These are phyloP conservation scores for Gavialis gangeticus DNA, from an alignment of 2,113 vertebrate species.

Conservation along the genomic window DNA sequence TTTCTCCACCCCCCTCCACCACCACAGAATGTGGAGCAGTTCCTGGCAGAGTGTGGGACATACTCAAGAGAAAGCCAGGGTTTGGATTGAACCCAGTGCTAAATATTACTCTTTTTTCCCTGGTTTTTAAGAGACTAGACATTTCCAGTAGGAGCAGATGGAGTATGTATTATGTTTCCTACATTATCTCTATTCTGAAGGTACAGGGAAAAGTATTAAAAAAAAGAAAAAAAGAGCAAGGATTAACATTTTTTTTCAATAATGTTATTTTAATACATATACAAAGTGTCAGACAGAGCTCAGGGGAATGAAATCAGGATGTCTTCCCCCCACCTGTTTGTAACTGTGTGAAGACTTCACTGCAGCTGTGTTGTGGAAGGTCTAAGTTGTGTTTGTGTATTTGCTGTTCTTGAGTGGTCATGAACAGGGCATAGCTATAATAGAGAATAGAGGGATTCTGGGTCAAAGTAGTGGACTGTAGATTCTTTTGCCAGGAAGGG, in stretches of 20 bases:
- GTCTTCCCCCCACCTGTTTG: neutral
- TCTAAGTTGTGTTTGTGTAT: neutral
- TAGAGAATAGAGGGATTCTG: neutral
- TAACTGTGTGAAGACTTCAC: neutral
- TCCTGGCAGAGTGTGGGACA: neutral
- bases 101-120: neutral
- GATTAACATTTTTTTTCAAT: neutral
- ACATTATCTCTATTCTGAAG: accelerated
- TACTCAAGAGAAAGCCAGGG: neutral
- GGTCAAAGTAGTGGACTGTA: neutral
- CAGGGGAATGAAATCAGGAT: neutral
- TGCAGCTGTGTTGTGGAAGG: neutral
- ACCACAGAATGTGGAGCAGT: neutral
- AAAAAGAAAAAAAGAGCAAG: neutral
- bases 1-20: too few species aligned
- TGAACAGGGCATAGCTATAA: neutral
- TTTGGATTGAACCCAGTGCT: neutral
- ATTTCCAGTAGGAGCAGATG: accelerated
- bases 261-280: neutral
- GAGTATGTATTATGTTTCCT: neutral
- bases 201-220: neutral
- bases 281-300: neutral
- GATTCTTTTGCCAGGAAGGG: neutral
- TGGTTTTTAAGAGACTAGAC: neutral
- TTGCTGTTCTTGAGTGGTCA: neutral